Base-by-base conservation (phyloP, 2,797 vertebrate species). In the Ceryle rudis region DNA sequence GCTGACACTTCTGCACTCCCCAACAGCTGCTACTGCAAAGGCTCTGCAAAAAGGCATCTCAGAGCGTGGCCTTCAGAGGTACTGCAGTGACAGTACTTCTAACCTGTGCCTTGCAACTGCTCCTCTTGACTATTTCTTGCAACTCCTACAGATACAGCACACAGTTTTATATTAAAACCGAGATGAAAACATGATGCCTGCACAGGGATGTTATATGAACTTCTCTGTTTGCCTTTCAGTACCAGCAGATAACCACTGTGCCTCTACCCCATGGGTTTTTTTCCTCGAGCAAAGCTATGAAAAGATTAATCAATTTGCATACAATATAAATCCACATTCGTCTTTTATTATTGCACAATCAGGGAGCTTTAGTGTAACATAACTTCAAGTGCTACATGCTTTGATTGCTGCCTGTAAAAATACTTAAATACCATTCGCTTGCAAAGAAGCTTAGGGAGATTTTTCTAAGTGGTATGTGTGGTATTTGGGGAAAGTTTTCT, bases 381-480 rank as follows among this genome's bases (percentile, higher is more conserved):
- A 92, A 93, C 93, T 87, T 97, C 88, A 94, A 96, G 88, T 87
- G 69, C 86, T 93, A 47, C 72, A 69, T 41, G 78, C 67, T 81
- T 95, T 95, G 94, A 95, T 96, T 96, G 67, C 90, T 92, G 57
- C 94, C 94, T 89, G 69, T 52, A 89, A 96, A 96, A 97, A 61
- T 86, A 89, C 78, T 95, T 94, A 95, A 95, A 92, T 87, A 89
- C 44, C 5, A 3, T 29, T 96, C 89, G 74, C 84, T 92, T 82
- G 52, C 33, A 90, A 90, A 72, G 52, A 90, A 77, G 47, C 77
- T 71, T 54, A 77, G 4, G 16, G 71, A 94, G 64, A 74, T 49
- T 89, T 89, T 95, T 73, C 41, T 44, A 54, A 90, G 49, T n/a
- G 41, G 74, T 85, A 7, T 29, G 71, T 58, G 49, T 58, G 35